phyloP scores from a whole-genome alignment of 2,797 vertebrate genomes.

The Poecile montanus region DNA sequence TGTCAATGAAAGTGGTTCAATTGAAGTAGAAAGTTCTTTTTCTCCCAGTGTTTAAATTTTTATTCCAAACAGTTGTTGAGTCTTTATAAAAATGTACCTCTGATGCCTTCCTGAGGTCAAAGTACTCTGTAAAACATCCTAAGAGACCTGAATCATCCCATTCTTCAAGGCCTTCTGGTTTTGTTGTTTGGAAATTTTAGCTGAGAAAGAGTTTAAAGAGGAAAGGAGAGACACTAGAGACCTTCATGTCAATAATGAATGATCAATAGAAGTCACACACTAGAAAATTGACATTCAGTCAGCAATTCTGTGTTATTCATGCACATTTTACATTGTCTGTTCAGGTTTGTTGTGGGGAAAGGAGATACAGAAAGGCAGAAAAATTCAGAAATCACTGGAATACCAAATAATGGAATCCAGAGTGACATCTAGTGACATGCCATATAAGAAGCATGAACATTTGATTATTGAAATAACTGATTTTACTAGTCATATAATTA shows the following conservation, averaged over 20 bases:
- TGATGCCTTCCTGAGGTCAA: constrained; percentile 76
- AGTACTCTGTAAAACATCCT: constrained; percentile 79
- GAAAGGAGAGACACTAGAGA: constrained; percentile 77
- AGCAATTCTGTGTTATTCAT: constrained; percentile 76
- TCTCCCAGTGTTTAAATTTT: constrained; percentile 68
- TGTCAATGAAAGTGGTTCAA: constrained; percentile 52
- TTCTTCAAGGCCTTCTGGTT: constrained; percentile 73
- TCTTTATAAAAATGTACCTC: constrained; percentile 72
- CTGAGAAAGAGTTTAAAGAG: constrained; percentile 78
- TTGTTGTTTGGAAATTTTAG: constrained; percentile 77
- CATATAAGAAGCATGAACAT: constrained; percentile 60
- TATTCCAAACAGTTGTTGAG: constrained; percentile 71
- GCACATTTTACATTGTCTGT: constrained; percentile 76
- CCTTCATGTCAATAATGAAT: constrained; percentile 84
- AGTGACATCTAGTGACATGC: constrained; percentile 78
- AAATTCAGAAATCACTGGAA: constrained; percentile 67
- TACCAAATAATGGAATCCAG: constrained; percentile 73
- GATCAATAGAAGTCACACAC: constrained; percentile 82
- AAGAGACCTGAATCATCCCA: constrained; percentile 72
- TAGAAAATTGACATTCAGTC: constrained; percentile 81
- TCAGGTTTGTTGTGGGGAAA: constrained; percentile 54
- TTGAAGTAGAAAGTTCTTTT: constrained; percentile 37
- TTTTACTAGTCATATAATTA: constrained; percentile 4
- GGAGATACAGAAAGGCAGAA: constrained; percentile 55
- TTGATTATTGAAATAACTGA: constrained; percentile 33